Conservation (phyloP, 2,888 invertebrate species). For the Exocentrus adspersus region DNA sequence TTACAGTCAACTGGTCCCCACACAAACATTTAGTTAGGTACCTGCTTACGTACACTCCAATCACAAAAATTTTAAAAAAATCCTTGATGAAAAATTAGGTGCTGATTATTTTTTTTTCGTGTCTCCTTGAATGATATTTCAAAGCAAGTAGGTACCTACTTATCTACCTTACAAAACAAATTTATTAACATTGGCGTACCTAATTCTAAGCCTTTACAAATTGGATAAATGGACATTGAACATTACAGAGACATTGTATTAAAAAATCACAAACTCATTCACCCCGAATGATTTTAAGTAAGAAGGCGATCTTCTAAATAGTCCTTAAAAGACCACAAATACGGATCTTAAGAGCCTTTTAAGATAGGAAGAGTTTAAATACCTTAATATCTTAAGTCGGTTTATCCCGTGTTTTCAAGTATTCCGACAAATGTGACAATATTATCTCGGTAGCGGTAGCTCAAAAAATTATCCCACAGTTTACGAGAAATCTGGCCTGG, state of each 20-base stretch:
- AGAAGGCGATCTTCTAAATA: constrained; percentile 2
- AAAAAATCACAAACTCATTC: constrained; percentile 1
- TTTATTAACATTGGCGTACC: too few species aligned
- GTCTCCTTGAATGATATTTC: too few species aligned
- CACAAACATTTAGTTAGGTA: too few species aligned
- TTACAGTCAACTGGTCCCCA: too few species aligned
- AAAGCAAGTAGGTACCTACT: too few species aligned
- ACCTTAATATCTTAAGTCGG: constrained; percentile 22
- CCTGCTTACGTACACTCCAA: too few species aligned
- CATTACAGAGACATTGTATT: constrained; percentile 6
- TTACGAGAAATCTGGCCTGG: constrained; percentile 12
- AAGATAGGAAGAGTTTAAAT: constrained; percentile 14
- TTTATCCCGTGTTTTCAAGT: constrained; percentile 20
- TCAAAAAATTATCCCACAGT: constrained; percentile 20
- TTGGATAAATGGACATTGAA: too few species aligned
- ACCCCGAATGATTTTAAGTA: constrained; percentile 3
- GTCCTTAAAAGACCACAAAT: constrained; percentile 1
- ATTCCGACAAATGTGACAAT: constrained; percentile 21
- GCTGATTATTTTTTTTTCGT: too few species aligned
- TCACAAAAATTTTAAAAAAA: too few species aligned
- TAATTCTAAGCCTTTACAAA: too few species aligned
- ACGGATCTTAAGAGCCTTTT: constrained; percentile 20
- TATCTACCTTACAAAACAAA: too few species aligned
- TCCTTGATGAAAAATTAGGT: too few species aligned
- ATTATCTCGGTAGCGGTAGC: constrained; percentile 8